Evolutionary conservation across 2,113 vertebrate species (phyloP).

Genomic region (Mirounga angustirostris): DNA sequence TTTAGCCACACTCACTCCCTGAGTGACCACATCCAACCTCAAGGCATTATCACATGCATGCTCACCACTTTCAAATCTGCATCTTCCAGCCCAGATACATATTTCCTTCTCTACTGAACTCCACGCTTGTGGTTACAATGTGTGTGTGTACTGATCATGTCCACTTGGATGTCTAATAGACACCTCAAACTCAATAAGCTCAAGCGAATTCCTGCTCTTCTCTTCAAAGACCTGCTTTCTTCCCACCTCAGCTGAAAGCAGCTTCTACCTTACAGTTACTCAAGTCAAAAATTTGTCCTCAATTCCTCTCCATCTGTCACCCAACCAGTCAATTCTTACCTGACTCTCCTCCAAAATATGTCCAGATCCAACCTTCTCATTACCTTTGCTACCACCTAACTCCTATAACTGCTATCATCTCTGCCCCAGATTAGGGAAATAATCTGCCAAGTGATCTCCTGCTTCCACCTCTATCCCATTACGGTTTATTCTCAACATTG

Average conservation of each 20-base stretch:
- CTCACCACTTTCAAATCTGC: not conserved
- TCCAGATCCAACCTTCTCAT: not conserved
- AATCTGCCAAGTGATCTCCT: not conserved
- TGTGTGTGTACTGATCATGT: not conserved
- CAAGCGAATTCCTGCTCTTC: not conserved
- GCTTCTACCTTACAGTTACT: not conserved
- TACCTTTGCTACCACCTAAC: not conserved
- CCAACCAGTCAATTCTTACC: not conserved
- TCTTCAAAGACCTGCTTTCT: not conserved
- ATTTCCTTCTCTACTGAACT: not conserved
- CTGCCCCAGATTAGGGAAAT: not conserved
- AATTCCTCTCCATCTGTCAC: not conserved
- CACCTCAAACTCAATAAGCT: not conserved
- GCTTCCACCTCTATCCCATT: not conserved
- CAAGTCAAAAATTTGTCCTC: not conserved
- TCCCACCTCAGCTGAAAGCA: not conserved
- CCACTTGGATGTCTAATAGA: not conserved
- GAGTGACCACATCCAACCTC: not conserved
- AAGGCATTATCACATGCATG: not conserved
- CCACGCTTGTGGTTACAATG: not conserved
- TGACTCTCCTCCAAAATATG: not conserved
- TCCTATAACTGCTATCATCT: not conserved
- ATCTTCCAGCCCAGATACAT: not conserved
- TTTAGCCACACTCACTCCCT: not conserved
- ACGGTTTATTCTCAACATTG: accelerated